A percentile compares a stretch with the other conserved stretches of the same genome.
Evolutionary conservation across 2,797 vertebrate species (phyloP).

Genomic region (Pseudocheirus occidentalis): DNA sequence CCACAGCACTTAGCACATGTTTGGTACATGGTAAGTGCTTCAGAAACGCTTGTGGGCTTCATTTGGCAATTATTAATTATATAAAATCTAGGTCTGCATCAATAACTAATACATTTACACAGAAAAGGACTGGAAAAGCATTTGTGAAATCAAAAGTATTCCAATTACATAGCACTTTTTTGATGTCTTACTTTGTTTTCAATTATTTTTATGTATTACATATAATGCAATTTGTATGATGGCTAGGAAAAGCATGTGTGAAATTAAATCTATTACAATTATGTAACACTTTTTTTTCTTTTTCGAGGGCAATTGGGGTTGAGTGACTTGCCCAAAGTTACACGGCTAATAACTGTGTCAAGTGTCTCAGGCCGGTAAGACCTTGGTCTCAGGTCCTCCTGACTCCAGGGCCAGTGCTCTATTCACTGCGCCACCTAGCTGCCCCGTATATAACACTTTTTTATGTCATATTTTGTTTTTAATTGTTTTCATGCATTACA

Average conservation of each 20-base stretch:
- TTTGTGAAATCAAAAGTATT: not conserved
- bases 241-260: not conserved
- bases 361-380: no score
- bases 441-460: no score
- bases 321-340: no score
- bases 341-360: no score
- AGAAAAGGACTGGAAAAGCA: not conserved
- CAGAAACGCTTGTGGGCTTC: not conserved
- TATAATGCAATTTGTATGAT: no score
- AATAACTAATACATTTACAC: not conserved
- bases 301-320: no score
- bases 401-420: no score
- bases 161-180: not conserved
- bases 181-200: not conserved
- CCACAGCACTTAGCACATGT: not conserved
- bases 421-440: no score
- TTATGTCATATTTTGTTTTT: not conserved
- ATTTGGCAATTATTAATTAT: not conserved
- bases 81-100: not conserved
- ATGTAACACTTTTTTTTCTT: no score
- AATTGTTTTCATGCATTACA: not conserved
- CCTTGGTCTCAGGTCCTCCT: no score
- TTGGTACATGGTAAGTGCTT: not conserved
- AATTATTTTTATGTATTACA: not conserved
- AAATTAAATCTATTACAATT: not conserved